Percentiles rank a stretch among this genome's conserved stretches.
These are phyloP conservation scores for Lordiphosa collinella DNA, from an alignment of 1,140 invertebrate species.

Conservation along the genomic window DNA sequence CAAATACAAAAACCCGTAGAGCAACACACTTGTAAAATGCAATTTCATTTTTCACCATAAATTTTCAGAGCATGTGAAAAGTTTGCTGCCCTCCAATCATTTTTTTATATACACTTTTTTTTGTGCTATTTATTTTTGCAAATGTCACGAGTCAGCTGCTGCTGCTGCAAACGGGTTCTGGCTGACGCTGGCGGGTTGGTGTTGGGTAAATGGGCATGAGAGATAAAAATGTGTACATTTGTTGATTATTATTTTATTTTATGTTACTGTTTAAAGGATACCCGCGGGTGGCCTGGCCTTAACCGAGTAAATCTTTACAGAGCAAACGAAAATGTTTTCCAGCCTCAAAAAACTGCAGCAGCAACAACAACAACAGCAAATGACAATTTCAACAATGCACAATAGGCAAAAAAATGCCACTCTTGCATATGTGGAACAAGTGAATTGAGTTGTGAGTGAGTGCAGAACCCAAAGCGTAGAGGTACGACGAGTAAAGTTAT, in stretches of 20 bases:
- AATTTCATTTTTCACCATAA: constrained; percentile 70
- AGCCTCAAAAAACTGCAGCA: constrained; percentile 10
- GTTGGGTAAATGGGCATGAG: constrained; percentile 14
- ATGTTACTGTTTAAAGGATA: background rate
- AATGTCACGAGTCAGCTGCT: constrained; percentile 54
- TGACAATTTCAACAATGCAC: constrained; percentile 64
- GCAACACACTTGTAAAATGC: constrained; percentile 34
- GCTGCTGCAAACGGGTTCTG: too few relatives aligned
- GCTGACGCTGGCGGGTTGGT: too few relatives aligned
- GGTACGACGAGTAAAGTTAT: constrained; percentile 53
- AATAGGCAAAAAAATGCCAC: constrained; percentile 56
- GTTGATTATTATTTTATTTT: background rate
- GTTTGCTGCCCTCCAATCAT: constrained; percentile 35
- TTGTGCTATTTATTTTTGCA: constrained; percentile 47
- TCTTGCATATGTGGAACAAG: constrained; percentile 58
- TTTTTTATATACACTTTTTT: constrained; percentile 12
- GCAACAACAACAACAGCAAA: constrained; percentile 30
- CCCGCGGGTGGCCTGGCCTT: background rate
- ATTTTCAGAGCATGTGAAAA: constrained; percentile 52
- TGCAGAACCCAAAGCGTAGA: constrained; percentile 14
- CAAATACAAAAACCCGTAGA: constrained; percentile 11
- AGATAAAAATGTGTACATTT: constrained; percentile 52
- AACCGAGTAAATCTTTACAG: background rate
- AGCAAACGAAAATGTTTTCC: constrained; percentile 14
- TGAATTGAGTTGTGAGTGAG: constrained; percentile 40